Percentiles rank a stretch among this genome's conserved stretches.
Conservation (phyloP, 2,113 vertebrate genomes). For the Pituophis catenifer region DNA sequence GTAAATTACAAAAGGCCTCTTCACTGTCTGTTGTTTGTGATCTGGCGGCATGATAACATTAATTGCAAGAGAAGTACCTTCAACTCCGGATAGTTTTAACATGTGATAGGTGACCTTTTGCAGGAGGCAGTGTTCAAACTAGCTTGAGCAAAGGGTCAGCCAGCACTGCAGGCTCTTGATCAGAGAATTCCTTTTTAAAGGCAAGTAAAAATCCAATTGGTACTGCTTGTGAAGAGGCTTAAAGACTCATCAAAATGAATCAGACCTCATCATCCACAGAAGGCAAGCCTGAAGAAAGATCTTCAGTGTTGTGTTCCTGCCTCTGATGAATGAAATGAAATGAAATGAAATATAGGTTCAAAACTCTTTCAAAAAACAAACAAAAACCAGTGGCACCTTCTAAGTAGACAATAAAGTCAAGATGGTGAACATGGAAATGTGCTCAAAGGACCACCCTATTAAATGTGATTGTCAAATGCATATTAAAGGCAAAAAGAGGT, state of each 20-base stretch:
- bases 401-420: neutral
- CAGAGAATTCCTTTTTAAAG: conserved; percentile 3
- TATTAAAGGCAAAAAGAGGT: neutral
- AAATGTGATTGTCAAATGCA: neutral
- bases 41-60: conserved; percentile 8
- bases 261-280: neutral
- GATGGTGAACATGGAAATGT: neutral
- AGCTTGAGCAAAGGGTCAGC: neutral
- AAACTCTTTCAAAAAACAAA: neutral
- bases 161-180: neutral
- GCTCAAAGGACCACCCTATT: neutral
- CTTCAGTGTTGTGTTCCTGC: neutral
- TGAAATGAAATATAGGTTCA: neutral
- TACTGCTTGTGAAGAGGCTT: neutral
- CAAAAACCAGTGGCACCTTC: neutral
- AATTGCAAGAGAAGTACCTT: conserved; percentile 26
- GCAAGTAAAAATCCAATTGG: conserved; percentile 18
- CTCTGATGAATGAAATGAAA: neutral
- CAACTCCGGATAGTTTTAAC: conserved; percentile 32
- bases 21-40: conserved; percentile 33
- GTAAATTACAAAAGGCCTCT: conserved; percentile 39
- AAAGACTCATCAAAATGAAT: neutral
- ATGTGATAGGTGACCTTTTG: conserved; percentile 8
- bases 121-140: neutral
- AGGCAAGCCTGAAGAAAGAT: neutral